These are phyloP conservation scores for Napeogenes inachia DNA, from an alignment of 2,888 invertebrate genomes.

Conservation along the genomic window DNA sequence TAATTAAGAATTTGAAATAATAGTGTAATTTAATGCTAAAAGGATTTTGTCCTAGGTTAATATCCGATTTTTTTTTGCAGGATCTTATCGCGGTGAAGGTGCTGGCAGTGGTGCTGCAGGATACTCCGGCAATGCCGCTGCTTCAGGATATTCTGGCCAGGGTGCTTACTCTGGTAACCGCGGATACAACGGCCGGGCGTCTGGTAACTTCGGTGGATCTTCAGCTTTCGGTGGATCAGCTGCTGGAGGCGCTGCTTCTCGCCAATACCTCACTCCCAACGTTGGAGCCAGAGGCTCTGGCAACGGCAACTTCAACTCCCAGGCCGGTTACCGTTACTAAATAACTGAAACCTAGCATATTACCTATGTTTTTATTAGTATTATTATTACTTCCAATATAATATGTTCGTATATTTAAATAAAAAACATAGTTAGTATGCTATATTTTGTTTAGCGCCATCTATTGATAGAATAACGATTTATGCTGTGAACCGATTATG, in stretches of 20 bases:
- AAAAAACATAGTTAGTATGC: conserved; percentile 17
- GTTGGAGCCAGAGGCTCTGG: conserved; percentile 59
- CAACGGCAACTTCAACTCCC: conserved; percentile 67
- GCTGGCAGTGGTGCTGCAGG: conserved; percentile 43
- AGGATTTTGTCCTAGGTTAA: not conserved
- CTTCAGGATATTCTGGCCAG: conserved; percentile 35
- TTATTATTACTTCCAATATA: not conserved
- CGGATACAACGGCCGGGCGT: conserved; percentile 20
- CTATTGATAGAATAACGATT: conserved; percentile 29
- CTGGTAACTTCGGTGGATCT: conserved; percentile 28
- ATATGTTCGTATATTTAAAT: not conserved
- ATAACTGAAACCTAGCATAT: conserved; percentile 25
- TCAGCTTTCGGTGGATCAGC: conserved; percentile 29
- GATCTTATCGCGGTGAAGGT: conserved; percentile 68
- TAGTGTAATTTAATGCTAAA: not conserved
- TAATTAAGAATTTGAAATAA: not conserved
- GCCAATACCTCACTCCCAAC: conserved; percentile 67
- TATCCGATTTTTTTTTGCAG: conserved; percentile 40
- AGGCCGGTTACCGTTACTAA: conserved; percentile 68
- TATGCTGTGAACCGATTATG: conserved; percentile 40
- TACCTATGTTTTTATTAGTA: conserved; percentile 15
- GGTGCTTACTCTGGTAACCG: conserved; percentile 9
- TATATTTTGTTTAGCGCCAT: conserved; percentile 23
- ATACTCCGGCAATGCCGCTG: conserved; percentile 39
- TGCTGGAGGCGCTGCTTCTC: conserved; percentile 53